A percentile compares a stretch with the other conserved stretches of the same genome.
Conservation (phyloP, 2,113 vertebrate species). For the Urocitellus parryii region DNA sequence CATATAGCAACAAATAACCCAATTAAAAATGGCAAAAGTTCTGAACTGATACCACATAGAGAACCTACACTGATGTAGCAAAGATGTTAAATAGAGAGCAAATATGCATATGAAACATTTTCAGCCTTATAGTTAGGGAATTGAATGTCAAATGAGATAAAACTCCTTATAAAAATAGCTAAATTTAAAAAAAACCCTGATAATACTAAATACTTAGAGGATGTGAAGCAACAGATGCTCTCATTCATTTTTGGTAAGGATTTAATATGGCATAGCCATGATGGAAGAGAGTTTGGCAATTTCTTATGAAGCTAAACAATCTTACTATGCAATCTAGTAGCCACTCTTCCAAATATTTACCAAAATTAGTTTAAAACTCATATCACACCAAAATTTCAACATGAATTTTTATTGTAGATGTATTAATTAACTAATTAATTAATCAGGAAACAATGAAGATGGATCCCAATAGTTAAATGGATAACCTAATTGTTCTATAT, state of each 20-base stretch:
- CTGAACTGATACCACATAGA: background rate
- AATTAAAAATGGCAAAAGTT: background rate
- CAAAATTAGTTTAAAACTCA: background rate
- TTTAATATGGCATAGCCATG: background rate
- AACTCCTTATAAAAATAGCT: background rate
- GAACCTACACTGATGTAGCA: background rate
- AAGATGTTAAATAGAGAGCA: background rate
- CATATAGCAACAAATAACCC: background rate
- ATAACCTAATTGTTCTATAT: background rate
- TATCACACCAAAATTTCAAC: background rate
- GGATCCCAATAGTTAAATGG: background rate
- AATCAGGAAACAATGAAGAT: background rate
- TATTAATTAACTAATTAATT: constrained; percentile 10
- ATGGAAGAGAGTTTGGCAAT: background rate
- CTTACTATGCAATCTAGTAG: background rate
- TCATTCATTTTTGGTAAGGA: background rate
- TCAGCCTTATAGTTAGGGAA: background rate
- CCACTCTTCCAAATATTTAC: background rate
- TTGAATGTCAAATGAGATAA: background rate
- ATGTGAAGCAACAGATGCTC: background rate
- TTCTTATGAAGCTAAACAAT: constrained; percentile 7
- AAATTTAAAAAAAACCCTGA: background rate
- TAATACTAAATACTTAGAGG: background rate
- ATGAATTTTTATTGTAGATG: background rate
- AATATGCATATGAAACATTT: background rate